A percentile compares a stretch with the other conserved stretches of the same genome.
phyloP scores from a whole-genome alignment of 1,140 invertebrate genomes.

The Tetramorium simillimum region DNA sequence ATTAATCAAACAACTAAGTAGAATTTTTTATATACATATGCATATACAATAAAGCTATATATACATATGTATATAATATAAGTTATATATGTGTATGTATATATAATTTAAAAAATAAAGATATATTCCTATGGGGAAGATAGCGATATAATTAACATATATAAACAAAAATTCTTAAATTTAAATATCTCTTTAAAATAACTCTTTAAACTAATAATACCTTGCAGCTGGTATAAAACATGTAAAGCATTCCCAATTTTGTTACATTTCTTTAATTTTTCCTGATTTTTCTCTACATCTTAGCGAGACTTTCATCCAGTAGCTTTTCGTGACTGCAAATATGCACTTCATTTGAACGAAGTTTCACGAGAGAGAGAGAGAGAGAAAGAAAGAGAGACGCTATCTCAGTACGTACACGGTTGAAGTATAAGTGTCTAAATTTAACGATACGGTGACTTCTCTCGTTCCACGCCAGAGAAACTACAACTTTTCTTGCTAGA shows the following conservation, averaged over 20 bases:
- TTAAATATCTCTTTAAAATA: neutral
- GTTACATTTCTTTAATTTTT: neutral
- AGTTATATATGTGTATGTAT: no score
- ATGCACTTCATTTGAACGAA: conserved; percentile 35
- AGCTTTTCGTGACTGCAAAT: conserved; percentile 14
- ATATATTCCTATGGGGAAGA: neutral
- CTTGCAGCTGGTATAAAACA: neutral
- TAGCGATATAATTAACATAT: neutral
- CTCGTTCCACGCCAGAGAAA: neutral
- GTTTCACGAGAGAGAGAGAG: neutral
- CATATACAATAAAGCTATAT: no score
- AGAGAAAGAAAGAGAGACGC: neutral
- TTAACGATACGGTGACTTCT: conserved; percentile 38
- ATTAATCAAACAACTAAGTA: no score
- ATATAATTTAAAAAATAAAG: neutral
- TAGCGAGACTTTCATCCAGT: conserved; percentile 7
- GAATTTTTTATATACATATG: no score
- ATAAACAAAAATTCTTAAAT: neutral
- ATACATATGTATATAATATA: no score
- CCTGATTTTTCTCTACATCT: neutral
- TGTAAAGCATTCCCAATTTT: neutral
- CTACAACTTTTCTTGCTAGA: conserved; percentile 4
- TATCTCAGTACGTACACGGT: conserved; percentile 7
- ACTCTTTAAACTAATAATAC: neutral
- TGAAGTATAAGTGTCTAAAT: conserved; percentile 51